Percentiles rank a stretch among this genome's conserved stretches.
Conservation (phyloP, 2,888 invertebrate genomes). For the Tuta absoluta region DNA sequence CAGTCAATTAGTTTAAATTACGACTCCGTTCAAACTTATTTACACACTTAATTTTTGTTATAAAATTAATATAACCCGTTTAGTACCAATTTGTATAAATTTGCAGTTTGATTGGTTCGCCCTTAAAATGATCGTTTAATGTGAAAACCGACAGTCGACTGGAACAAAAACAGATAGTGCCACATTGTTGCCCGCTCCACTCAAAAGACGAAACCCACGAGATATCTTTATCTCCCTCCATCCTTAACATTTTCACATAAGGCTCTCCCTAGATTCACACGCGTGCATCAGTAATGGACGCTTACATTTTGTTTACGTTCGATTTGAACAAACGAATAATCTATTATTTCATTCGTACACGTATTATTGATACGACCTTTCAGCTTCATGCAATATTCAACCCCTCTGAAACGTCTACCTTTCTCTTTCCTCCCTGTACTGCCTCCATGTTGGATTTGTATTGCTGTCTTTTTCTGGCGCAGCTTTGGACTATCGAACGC, state of each 20-base stretch:
- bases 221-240: conserved; percentile 53
- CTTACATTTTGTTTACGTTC: conserved; percentile 80
- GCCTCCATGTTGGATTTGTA: background rate
- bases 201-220: conserved; percentile 37
- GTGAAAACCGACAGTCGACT: conserved; percentile 76
- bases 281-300: conserved; percentile 74
- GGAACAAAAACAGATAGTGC: conserved; percentile 74
- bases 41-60: conserved; percentile 82
- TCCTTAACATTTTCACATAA: conserved; percentile 37
- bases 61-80: conserved; percentile 81
- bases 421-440: conserved; percentile 49
- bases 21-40: conserved; percentile 77
- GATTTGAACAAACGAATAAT: conserved; percentile 81
- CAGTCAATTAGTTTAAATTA: conserved; percentile 80
- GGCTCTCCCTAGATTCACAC: conserved; percentile 45
- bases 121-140: conserved; percentile 80
- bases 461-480: conserved; percentile 50
- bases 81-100: conserved; percentile 82
- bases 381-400: conserved; percentile 75
- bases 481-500: conserved; percentile 60
- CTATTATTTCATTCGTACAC: conserved; percentile 81
- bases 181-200: conserved; percentile 48
- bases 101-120: conserved; percentile 80
- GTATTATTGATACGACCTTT: conserved; percentile 79
- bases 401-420: conserved; percentile 46